phyloP scores from a whole-genome alignment of 1,140 invertebrate species.

The Pseudobourletiella spinata region DNA sequence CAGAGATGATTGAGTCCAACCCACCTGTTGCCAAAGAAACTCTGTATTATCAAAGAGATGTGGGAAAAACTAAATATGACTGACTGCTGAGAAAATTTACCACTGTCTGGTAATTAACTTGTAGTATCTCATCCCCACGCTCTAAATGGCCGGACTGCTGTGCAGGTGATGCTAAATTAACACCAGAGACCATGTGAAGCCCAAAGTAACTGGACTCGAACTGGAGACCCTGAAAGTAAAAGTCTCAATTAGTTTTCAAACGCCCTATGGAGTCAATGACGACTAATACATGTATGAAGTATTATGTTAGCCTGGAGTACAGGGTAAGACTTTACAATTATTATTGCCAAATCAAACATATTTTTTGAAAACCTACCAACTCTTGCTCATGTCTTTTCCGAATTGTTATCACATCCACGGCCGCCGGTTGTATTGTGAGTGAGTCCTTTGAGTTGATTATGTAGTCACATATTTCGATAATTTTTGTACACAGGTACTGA shows the following conservation, averaged over 20 bases:
- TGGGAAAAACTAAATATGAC: neutral
- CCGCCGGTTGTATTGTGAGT: constrained; percentile 31
- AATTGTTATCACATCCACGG: constrained; percentile 31
- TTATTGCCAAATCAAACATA: neutral
- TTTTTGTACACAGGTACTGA: constrained; percentile 34
- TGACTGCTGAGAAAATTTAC: constrained; percentile 11
- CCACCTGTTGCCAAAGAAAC: constrained; percentile 9
- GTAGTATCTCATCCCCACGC: constrained; percentile 34
- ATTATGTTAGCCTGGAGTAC: too few species aligned
- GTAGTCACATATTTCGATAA: constrained; percentile 32
- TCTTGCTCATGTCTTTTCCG: constrained; percentile 32
- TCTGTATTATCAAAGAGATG: neutral
- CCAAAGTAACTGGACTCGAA: constrained; percentile 32
- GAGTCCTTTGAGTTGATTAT: constrained; percentile 29
- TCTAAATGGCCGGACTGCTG: constrained; percentile 31
- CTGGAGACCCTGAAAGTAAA: constrained; percentile 27
- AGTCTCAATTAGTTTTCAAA: too few species aligned
- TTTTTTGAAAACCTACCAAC: constrained; percentile 19
- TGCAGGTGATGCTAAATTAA: constrained; percentile 25
- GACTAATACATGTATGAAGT: too few species aligned
- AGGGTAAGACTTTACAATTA: neutral
- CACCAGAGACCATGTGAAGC: constrained; percentile 25
- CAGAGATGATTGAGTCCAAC: constrained; percentile 23
- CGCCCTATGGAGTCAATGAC: too few species aligned
- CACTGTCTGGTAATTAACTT: constrained; percentile 34